A percentile compares a stretch with the other conserved stretches of the same genome.
Conservation (phyloP, 53 echinoderm and acorn worm species). For the Henricia sp. region DNA sequence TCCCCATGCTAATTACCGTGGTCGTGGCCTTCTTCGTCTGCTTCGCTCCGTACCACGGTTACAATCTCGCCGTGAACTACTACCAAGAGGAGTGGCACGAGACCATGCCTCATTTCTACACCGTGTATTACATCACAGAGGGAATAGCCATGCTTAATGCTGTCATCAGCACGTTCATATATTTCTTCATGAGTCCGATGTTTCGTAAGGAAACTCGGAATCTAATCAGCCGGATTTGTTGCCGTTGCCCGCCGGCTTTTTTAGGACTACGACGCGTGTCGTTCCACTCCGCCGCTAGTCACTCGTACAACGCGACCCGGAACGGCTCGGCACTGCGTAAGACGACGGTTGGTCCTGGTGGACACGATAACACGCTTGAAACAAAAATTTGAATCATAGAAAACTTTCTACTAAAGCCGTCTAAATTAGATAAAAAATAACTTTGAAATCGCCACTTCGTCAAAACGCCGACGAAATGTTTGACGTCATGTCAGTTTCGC, state of each 20-base stretch:
- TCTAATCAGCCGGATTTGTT: conserved; percentile 43
- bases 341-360: conserved; percentile 41
- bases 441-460: not conserved
- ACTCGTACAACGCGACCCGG: conserved; percentile 49
- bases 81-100: conserved; percentile 53
- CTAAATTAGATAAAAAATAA: not conserved
- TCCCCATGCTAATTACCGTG: conserved; percentile 91
- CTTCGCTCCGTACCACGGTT: conserved; percentile 93
- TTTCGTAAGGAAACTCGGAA: conserved; percentile 79
- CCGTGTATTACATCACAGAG: conserved; percentile 80
- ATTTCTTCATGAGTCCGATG: conserved; percentile 85
- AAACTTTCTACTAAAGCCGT: not conserved
- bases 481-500: no score
- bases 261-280: conserved; percentile 49
- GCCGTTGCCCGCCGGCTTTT: conserved; percentile 49
- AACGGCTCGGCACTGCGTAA: conserved; percentile 81
- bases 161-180: conserved; percentile 93
- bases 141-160: conserved; percentile 89
- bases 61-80: conserved; percentile 74
- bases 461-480: not conserved
- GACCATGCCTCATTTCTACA: conserved; percentile 33
- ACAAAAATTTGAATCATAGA: conserved; percentile 59
- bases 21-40: conserved; percentile 96
- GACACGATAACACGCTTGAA: conserved; percentile 62
- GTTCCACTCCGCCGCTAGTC: conserved; percentile 29